Base-by-base conservation (phyloP, 1,140 invertebrate genomes). In the Platyura marginata region DNA sequence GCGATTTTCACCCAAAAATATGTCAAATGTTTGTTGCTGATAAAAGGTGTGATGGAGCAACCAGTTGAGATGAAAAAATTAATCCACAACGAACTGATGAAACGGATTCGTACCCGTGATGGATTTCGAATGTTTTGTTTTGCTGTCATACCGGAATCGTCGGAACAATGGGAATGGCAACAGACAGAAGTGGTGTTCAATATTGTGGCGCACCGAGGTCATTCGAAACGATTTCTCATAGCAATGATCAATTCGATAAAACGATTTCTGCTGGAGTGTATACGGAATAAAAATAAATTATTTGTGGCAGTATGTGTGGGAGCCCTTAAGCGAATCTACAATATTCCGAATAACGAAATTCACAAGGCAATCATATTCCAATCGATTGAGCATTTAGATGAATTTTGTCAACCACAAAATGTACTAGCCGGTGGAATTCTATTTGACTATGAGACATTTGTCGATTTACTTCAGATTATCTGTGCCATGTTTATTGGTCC, bases 351-450 rank as follows among this genome's bases (percentile, higher is more conserved):
- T 2, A 56, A 21, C 13, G 3, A 53, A 42, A 46, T 41, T 11
- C 15, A 42, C 5, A 16, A 13, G 6, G 2, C 40, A 11, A 4
- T 25, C 46, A n/a, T 44, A 45, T 42, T 29, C n/a, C n/a, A n/a
- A 51, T 36, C 21, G 25, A 0, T 42, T 55, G 6, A 29, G 18
- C 1, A 20, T 21, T 39, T 48, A 4, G 2, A 40, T 22, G 34
- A 43, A 6, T 42, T 48, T 11, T 13, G 15, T 6, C 3, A 38
- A 0, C 58, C 58, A 1, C 41, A 47, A 5, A 52, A 56, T 25
- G 5, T 60, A 6, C 41, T 60, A 0, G 49, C 29, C 32, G 57
- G 55, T 1, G 21, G 56, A 2, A 54, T 59, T 5, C 20, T 59
- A 2, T 51, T 55, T 50, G 54, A 61, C 8, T 44, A 52, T 21